A percentile compares a stretch with the other conserved stretches of the same genome.
These are phyloP conservation scores for Montipora efflorescens DNA, from an alignment of 64 coral and sea anemone genomes.

Conservation along the genomic window DNA sequence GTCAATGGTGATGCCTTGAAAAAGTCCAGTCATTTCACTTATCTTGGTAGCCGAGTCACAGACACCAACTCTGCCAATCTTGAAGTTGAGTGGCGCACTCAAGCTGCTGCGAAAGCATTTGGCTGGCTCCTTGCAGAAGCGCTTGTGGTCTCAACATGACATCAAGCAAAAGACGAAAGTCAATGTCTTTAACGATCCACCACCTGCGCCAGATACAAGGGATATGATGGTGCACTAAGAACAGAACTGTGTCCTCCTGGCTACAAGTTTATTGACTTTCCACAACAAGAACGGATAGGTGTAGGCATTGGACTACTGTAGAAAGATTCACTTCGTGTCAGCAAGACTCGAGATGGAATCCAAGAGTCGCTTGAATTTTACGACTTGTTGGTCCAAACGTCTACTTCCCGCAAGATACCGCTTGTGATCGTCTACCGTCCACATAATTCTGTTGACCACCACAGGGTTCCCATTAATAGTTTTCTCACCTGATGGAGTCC, in stretches of 20 bases:
- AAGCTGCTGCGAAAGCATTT: too few species aligned
- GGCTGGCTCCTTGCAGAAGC: too few species aligned
- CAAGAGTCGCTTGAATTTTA: conserved; percentile 17
- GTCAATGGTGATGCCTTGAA: too few species aligned
- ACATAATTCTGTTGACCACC: neutral
- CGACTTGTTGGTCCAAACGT: neutral
- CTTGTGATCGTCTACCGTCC: neutral
- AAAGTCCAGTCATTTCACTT: too few species aligned
- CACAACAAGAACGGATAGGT: neutral
- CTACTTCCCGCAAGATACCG: neutral
- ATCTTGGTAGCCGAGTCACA: too few species aligned
- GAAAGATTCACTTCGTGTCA: conserved; percentile 18
- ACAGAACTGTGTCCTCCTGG: neutral
- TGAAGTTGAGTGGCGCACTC: too few species aligned
- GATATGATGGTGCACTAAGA: neutral
- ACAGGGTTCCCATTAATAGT: neutral
- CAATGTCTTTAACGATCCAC: too few species aligned
- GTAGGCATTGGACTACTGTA: conserved; percentile 26
- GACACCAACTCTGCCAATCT: too few species aligned
- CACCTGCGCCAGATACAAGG: too few species aligned
- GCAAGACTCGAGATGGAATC: neutral
- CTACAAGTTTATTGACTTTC: neutral
- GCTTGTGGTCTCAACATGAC: too few species aligned
- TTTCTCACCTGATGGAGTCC: conserved; percentile 29
- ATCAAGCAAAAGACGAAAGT: too few species aligned